Conservation (phyloP, 2,113 vertebrate genomes). For the Prionailurus bengalensis region DNA sequence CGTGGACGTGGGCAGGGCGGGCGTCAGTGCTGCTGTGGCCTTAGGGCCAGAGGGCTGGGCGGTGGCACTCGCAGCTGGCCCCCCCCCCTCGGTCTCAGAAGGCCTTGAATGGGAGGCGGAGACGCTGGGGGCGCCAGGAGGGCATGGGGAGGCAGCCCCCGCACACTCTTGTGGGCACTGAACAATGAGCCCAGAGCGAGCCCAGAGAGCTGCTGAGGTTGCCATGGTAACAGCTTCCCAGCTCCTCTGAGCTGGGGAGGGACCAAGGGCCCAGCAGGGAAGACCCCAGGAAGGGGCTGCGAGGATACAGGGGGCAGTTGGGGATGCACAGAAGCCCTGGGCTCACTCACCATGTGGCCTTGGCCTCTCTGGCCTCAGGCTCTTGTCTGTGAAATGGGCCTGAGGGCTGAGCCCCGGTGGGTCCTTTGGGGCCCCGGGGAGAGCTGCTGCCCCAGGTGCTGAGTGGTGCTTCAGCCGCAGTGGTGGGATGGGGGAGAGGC, state of each 20-base stretch:
- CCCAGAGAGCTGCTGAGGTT: not conserved
- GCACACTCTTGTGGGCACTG: not conserved
- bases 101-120: slow-evolving; percentile 50
- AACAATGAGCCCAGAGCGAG: not conserved
- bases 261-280: slow-evolving; percentile 2
- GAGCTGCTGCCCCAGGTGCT: too few relatives aligned
- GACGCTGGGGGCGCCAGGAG: not conserved
- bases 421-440: not conserved
- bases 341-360: not conserved
- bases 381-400: not conserved
- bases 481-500: not conserved
- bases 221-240: slow-evolving; percentile 60
- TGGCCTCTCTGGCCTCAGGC: not conserved
- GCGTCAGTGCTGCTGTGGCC: not conserved
- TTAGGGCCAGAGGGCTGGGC: rapidly evolving
- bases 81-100: not conserved
- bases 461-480: not conserved
- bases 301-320: not conserved
- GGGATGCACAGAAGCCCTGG: not conserved
- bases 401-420: not conserved
- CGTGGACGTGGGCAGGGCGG: rapidly evolving
- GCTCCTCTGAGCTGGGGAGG: not conserved
- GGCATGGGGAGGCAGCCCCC: not conserved
- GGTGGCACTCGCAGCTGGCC: rapidly evolving
- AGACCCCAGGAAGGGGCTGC: not conserved